Conservation (phyloP, 2,113 vertebrate species). For the Tyrannus savana region DNA sequence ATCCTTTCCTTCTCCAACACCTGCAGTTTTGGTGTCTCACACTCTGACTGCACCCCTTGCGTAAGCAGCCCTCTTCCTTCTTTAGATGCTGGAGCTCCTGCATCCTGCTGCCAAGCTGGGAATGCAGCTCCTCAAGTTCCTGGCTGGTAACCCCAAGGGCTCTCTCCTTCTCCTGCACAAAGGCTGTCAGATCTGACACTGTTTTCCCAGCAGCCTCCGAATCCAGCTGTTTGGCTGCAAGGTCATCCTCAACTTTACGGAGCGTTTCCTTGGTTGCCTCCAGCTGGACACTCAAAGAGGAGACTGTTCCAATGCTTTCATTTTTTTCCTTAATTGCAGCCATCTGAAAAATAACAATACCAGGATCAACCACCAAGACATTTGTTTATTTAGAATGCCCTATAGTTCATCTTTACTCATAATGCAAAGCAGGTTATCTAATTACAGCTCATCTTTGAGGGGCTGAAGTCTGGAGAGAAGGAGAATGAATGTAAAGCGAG, state of each 20-base stretch:
- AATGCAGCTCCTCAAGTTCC: slow-evolving; percentile 62
- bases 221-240: slow-evolving; percentile 50
- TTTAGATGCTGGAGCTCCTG: slow-evolving; percentile 70
- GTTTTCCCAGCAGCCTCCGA: slow-evolving; percentile 73
- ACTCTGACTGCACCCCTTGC: slow-evolving; percentile 12
- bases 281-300: slow-evolving; percentile 65
- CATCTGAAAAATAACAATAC: slow-evolving; percentile 52
- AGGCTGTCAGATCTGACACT: background rate
- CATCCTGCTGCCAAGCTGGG: slow-evolving; percentile 67
- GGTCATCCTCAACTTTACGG: slow-evolving; percentile 24
- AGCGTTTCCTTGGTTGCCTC: slow-evolving; percentile 72
- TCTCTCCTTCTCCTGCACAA: slow-evolving; percentile 65
- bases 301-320: slow-evolving; percentile 66
- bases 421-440: background rate
- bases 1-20: slow-evolving; percentile 72
- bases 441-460: background rate
- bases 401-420: background rate
- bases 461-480: background rate
- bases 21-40: slow-evolving; percentile 68
- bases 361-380: background rate
- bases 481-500: background rate
- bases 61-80: slow-evolving; percentile 56
- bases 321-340: slow-evolving; percentile 69
- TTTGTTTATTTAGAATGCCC: background rate
- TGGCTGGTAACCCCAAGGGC: slow-evolving; percentile 54